A percentile compares a stretch with the other conserved stretches of the same genome.
Evolutionary conservation across 1,140 invertebrate species (phyloP).

Genomic region (Platyscapa corneri): DNA sequence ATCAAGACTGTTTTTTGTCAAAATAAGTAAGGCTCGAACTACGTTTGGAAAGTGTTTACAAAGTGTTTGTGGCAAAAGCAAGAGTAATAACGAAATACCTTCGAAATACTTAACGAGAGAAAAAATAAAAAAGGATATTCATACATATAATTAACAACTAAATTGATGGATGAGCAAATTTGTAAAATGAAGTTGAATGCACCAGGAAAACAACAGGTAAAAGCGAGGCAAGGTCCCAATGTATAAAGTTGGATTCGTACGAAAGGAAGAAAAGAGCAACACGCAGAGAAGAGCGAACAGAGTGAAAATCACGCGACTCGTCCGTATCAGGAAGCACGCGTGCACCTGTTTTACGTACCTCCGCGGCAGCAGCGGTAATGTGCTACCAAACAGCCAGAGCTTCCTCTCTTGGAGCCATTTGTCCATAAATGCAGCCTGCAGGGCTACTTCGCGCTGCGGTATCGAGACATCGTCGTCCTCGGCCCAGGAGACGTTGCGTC

Average conservation of each 20-base stretch:
- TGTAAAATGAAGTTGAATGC: neutral
- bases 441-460: neutral
- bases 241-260: neutral
- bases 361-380: conserved; percentile 85
- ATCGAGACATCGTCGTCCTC: neutral
- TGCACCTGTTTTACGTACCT: conserved; percentile 75
- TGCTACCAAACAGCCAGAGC: conserved; percentile 90
- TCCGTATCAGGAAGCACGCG: neutral
- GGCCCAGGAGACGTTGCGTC: neutral
- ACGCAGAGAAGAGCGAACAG: neutral
- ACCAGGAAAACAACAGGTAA: neutral
- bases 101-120: too few species aligned
- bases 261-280: neutral
- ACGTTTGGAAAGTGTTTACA: too few species aligned
- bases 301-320: neutral
- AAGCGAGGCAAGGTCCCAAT: neutral
- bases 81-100: too few species aligned
- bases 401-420: conserved; percentile 91
- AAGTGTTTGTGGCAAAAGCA: too few species aligned
- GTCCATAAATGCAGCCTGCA: conserved; percentile 78
- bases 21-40: too few species aligned
- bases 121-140: too few species aligned
- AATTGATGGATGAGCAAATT: too few species aligned
- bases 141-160: too few species aligned
- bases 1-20: too few species aligned